A percentile compares a stretch with the other conserved stretches of the same genome.
Evolutionary conservation across 2,113 vertebrate species (phyloP).

Genomic region (Peromyscus polionotus): DNA sequence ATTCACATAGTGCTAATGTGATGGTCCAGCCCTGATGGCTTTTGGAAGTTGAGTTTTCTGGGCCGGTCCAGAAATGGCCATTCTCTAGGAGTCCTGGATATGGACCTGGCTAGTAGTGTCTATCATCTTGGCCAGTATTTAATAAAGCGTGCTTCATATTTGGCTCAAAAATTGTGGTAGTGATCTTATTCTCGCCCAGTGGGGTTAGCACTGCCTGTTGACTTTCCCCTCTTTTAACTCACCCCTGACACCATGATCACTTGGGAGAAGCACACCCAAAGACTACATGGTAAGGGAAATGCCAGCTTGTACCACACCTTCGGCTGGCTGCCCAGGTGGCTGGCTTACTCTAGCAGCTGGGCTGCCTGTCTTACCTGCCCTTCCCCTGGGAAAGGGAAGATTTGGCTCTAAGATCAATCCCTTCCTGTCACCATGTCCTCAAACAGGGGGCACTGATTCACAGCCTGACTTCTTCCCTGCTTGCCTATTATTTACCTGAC

Average conservation of each 20-base stretch:
- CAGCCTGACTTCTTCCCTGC: background rate
- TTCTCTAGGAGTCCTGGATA: background rate
- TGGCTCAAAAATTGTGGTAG: background rate
- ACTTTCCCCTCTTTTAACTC: background rate
- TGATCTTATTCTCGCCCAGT: background rate
- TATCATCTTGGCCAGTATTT: background rate
- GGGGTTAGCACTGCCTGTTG: background rate
- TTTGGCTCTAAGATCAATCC: background rate
- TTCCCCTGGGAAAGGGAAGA: background rate
- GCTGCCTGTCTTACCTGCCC: conserved; percentile 39
- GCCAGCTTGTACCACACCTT: background rate
- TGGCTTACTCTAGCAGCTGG: conserved; percentile 1
- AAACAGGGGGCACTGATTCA: background rate
- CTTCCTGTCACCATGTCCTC: background rate
- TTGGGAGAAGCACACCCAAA: background rate
- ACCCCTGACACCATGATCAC: background rate
- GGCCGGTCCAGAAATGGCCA: background rate
- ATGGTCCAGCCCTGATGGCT: too few relatives aligned
- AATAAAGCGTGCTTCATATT: background rate
- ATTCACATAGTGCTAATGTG: background rate
- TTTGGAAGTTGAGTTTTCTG: too few relatives aligned
- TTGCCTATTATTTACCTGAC: conserved; percentile 28
- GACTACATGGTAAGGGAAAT: background rate
- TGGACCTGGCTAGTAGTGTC: background rate
- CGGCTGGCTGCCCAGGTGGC: conserved; percentile 39